Evolutionary conservation across 2,113 vertebrate genomes (phyloP), one percentile per base, ranked within the genome.

Genomic region (Rallus limicola): DNA sequence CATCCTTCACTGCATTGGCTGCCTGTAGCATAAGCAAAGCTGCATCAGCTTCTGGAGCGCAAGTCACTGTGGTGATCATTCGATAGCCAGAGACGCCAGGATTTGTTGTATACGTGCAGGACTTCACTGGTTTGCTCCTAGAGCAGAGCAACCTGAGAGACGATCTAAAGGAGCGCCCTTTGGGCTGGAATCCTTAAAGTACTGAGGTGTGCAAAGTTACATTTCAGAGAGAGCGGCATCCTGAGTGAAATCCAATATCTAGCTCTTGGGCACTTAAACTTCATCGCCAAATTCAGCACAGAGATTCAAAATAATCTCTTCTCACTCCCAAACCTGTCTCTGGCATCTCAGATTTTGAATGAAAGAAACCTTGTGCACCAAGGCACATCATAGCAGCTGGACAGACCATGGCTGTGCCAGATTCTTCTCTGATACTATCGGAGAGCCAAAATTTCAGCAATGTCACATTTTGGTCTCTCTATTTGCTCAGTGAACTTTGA

Each of bases 1-100:
- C 0, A 0, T 44, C 36, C 65, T 71, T 33, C 0, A 2, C 16
- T 0, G 0, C 20, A 10, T 25, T 3, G 29, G 17, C 10, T 70
- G 29, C 18, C 63, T 16, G 4, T 9, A 81, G 29, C 38, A n/a
- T 40, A 31, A 60, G 64, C 19, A 48, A 48, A 18, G 18, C 21
- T 60, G 38, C 13, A 25, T 46, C 36, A 76, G 29, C 15, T 56
- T 58, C n/a, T 3, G 9, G n/a, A 59, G 19, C 23, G 16, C 31
- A 46, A 75, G n/a, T 75, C 36, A 21, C 44, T 50, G 34, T 16
- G 16, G 14, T 65, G 75, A 26, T 59, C 25, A 34, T 62, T 70
- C 2, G 1, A 34, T 16, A 71, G 26, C 13, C 34, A 62, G 19
- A 70, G 46, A 48, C 19, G 7, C 17, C 40, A 52, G 70, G 81